Evolutionary conservation across 2,797 vertebrate genomes (phyloP).

Genomic region (Spinus pinus): DNA sequence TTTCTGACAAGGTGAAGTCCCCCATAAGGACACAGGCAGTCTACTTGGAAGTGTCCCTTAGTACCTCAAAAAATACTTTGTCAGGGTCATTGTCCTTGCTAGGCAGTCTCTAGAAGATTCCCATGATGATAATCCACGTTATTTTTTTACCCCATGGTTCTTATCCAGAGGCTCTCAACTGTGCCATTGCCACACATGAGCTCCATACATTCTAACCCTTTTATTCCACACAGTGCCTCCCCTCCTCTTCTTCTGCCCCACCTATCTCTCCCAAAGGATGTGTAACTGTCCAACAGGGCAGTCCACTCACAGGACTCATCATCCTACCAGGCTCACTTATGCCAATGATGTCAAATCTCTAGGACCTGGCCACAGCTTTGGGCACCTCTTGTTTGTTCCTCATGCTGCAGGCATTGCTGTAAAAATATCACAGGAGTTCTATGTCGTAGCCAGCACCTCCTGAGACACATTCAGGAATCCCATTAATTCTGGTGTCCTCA

Average conservation of each 20-base stretch:
- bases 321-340: neutral
- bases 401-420: neutral
- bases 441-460: neutral
- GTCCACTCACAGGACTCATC: neutral
- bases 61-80: neutral
- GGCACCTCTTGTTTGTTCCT: neutral
- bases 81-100: neutral
- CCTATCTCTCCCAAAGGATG: too few species aligned
- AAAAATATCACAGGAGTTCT: neutral
- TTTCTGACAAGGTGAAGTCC: neutral
- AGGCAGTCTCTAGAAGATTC: neutral
- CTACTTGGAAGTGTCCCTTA: neutral
- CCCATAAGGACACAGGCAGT: neutral
- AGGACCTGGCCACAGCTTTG: accelerated
- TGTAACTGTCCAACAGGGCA: neutral
- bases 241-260: neutral
- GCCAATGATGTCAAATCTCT: neutral
- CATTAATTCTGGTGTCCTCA: accelerated
- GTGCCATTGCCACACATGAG: neutral
- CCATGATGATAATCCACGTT: accelerated
- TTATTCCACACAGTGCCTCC: neutral
- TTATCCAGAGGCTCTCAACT: neutral
- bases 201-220: neutral
- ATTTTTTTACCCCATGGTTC: neutral
- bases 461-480: neutral